Evolutionary conservation across 2,888 invertebrate species (phyloP).

Genomic region (Nymphalis c-album): DNA sequence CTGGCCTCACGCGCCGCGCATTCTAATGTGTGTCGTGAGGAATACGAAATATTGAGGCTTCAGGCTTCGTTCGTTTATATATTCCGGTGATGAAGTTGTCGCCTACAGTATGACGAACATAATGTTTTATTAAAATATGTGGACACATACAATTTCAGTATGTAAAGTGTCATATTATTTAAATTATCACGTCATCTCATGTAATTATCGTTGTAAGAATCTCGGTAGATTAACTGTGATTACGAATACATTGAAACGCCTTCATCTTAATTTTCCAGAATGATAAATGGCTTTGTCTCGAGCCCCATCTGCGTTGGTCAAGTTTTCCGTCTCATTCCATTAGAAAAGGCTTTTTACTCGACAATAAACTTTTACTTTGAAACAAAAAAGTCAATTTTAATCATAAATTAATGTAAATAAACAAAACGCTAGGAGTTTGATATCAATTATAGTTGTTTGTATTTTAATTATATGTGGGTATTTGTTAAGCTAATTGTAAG

Average conservation of each 20-base stretch:
- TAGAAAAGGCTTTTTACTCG: neutral
- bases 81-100: neutral
- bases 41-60: constrained; percentile 5
- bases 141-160: too few species aligned
- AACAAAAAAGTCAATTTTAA: too few species aligned
- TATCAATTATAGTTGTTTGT: too few species aligned
- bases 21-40: constrained; percentile 10
- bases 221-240: neutral
- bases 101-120: neutral
- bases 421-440: too few species aligned
- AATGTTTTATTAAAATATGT: neutral
- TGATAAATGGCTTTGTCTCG: neutral
- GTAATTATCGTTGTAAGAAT: neutral
- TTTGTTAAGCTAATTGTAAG: too few species aligned
- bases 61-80: neutral
- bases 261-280: neutral
- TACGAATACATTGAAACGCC: constrained; percentile 5
- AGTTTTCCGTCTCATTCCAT: neutral
- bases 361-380: neutral
- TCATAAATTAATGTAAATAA: too few species aligned
- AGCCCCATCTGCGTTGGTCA: constrained; percentile 3
- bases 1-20: constrained; percentile 17
- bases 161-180: too few species aligned
- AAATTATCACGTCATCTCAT: neutral
- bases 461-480: too few species aligned